Evolutionary conservation across 2,113 vertebrate species (phyloP).

Genomic region (Siniperca knerii): DNA sequence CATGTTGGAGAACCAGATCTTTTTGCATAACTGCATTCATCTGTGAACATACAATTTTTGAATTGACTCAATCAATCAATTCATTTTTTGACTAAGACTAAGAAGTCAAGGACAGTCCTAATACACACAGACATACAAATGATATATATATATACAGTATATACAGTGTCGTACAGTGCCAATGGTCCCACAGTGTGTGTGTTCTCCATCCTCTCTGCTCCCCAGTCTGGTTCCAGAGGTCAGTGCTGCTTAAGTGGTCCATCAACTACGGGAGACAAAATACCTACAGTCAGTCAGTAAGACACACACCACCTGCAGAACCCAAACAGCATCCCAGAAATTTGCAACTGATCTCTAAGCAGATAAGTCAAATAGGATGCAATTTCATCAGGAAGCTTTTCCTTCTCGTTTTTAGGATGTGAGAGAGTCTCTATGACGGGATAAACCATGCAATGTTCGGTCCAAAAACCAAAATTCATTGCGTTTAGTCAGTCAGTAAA

Average conservation of each 20-base stretch:
- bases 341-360: neutral
- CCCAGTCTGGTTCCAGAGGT: conserved; percentile 66
- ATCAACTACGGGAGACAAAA: conserved; percentile 58
- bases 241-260: conserved; percentile 67
- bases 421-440: neutral
- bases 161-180: conserved; percentile 57
- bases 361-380: neutral
- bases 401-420: neutral
- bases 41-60: neutral
- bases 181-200: conserved; percentile 69
- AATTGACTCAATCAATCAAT: neutral
- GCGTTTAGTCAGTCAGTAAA: neutral
- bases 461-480: neutral
- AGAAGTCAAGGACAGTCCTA: neutral
- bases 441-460: neutral
- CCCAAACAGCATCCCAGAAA: neutral
- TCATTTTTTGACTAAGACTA: neutral
- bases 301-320: neutral
- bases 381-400: neutral
- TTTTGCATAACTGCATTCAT: neutral
- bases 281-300: neutral
- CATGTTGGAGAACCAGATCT: neutral
- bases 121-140: neutral
- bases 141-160: neutral
- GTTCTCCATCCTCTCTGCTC: conserved; percentile 72